Base-by-base conservation (phyloP, 2,888 invertebrate species). In the Osmoderma eremita region DNA sequence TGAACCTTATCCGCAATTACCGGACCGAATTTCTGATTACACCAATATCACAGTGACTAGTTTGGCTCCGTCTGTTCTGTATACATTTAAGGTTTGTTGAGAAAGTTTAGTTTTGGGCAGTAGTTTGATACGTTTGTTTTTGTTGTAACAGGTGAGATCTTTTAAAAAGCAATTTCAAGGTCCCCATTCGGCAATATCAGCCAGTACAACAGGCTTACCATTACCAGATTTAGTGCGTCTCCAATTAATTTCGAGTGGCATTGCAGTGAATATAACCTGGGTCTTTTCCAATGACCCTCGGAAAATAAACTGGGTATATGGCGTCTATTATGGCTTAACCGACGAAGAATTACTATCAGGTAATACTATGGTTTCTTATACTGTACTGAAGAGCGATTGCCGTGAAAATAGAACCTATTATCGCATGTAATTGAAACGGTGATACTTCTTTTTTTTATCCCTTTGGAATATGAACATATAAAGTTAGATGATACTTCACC, bases 191-290 rank as follows among this genome's bases (percentile, higher is more conserved):
- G 83, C 82, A 0, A 81, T 87, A 1, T 80, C 81, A 0, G 80
- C 85, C 4, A 75, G 79, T 1, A 88, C 87, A 0, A 73, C 73
- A 18, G 82, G 83, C 13, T 75, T 73, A 17, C 71, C 76, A 3
- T 67, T 81, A 56, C 79, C 80, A 5, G 75, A 74, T 18, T 69
- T 80, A 4, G 69, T 68, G 6, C 77, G 79, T 13, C 74, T 88
- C 8, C 82, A 85, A 4, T 86, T 85, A 0, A 81, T 81, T 10
- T 74, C 88, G 10, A 83, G 84, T 45, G 86, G 87, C 0, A 89
- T 89, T 0, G 81, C 88, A 0, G 89, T 91, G 0, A 86, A 87
- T 71, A 75, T 94, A 13, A 82, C 81, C 6, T 94, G 94, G 93
- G 82, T 85, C 12, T 84, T 86, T 6, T 90, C 91, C 0, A 84